These are phyloP conservation scores for Chamaea fasciata DNA, from an alignment of 2,113 vertebrate genomes.

Conservation along the genomic window DNA sequence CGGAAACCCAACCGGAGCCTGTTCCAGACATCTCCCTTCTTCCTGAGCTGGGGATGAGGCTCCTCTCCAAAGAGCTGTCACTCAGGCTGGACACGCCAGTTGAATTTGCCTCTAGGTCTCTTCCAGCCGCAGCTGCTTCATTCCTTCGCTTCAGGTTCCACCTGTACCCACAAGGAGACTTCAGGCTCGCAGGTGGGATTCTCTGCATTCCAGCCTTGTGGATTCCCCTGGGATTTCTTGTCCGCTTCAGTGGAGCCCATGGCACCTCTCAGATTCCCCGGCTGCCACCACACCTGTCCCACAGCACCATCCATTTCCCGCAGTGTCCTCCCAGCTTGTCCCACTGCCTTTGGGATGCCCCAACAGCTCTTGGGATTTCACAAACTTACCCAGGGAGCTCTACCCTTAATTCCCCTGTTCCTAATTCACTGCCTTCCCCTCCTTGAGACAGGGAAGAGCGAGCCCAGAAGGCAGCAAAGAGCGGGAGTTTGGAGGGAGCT, in stretches of 20 bases:
- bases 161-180: background rate
- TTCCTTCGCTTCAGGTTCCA: background rate
- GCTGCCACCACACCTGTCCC: background rate
- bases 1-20: accelerated
- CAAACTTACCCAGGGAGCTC: background rate
- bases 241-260: accelerated
- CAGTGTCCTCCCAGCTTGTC: background rate
- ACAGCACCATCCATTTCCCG: accelerated
- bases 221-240: background rate
- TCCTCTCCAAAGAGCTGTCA: background rate
- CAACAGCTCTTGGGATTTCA: background rate
- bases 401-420: background rate
- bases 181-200: background rate
- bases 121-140: background rate
- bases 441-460: accelerated
- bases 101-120: background rate
- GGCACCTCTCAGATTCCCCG: background rate
- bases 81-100: accelerated
- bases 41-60: accelerated
- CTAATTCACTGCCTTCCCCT: background rate
- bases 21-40: too few relatives aligned
- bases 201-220: background rate
- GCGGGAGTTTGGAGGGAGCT: background rate
- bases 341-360: background rate
- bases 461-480: background rate